Percentiles rank a stretch among this genome's conserved stretches.
These are phyloP conservation scores for Drosophila mimetica DNA, from an alignment of 2,888 invertebrate genomes.

Conservation along the genomic window DNA sequence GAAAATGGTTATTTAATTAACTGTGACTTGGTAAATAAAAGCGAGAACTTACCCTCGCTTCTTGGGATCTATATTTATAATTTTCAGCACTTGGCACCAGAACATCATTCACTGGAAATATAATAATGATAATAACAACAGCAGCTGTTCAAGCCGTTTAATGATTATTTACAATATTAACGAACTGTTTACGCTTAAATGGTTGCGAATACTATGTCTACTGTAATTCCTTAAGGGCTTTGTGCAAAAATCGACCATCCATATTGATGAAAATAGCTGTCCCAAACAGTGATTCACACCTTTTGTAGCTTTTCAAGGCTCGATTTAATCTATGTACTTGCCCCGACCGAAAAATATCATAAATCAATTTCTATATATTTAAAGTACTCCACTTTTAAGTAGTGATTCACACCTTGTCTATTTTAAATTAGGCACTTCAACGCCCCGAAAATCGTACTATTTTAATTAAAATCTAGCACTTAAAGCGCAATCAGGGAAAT, in stretches of 20 bases:
- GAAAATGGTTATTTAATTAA: not conserved
- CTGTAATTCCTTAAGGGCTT: not conserved
- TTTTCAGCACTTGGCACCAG: not conserved
- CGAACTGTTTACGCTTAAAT: conserved; percentile 5
- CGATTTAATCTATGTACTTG: not conserved
- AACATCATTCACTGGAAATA: conserved; percentile 2
- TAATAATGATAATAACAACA: too few relatives aligned
- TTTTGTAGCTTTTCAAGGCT: not conserved
- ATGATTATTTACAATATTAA: conserved; percentile 11
- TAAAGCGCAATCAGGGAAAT: not conserved
- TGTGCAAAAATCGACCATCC: not conserved
- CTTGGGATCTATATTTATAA: conserved; percentile 3
- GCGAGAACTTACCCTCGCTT: not conserved
- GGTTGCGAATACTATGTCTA: not conserved
- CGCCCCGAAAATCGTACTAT: not conserved
- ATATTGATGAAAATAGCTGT: not conserved
- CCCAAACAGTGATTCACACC: conserved; percentile 2
- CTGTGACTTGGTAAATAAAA: conserved; percentile 4
- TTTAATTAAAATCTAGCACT: conserved; percentile 10
- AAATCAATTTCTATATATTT: conserved; percentile 1
- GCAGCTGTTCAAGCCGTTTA: conserved; percentile 3
- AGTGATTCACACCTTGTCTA: not conserved
- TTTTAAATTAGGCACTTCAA: not conserved
- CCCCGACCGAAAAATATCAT: conserved; percentile 1
- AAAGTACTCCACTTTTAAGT: not conserved